Percentiles rank a stretch among this genome's conserved stretches.
Conservation (phyloP, 2,888 invertebrate species). For the Clistopyga incitator region DNA sequence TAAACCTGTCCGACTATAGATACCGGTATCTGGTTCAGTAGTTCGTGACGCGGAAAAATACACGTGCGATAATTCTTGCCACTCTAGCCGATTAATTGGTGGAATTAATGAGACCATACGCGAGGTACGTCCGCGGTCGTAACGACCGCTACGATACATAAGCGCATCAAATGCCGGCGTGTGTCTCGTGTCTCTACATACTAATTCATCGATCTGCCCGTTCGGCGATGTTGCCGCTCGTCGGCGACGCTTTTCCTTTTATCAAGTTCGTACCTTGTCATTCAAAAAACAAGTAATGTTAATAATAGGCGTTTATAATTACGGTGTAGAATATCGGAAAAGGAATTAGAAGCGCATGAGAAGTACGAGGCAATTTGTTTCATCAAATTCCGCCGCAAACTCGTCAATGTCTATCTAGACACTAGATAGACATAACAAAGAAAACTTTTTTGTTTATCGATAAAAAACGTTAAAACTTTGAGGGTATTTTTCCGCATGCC, state of each 20-base stretch:
- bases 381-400: neutral
- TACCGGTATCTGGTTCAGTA: conserved; percentile 1
- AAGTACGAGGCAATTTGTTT: neutral
- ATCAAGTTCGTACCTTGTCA: neutral
- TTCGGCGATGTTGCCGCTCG: conserved; percentile 35
- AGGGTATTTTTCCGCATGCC: neutral
- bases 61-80: conserved; percentile 18
- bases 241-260: neutral
- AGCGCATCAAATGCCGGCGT: conserved; percentile 45
- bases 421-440: neutral
- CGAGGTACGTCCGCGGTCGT: conserved; percentile 33
- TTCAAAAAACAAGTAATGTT: neutral
- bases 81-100: conserved; percentile 56
- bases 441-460: neutral
- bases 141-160: conserved; percentile 46
- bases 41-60: conserved; percentile 15
- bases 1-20: neutral
- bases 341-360: neutral
- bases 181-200: conserved; percentile 61
- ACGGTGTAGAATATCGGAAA: neutral
- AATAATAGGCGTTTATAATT: neutral
- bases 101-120: conserved; percentile 56
- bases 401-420: neutral
- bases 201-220: conserved; percentile 60
- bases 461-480: neutral